Evolutionary conservation across 92 coral and sea anemone species (phyloP), one percentile per base, ranked within the genome.

Genomic region (Virgularia gustaviana): DNA sequence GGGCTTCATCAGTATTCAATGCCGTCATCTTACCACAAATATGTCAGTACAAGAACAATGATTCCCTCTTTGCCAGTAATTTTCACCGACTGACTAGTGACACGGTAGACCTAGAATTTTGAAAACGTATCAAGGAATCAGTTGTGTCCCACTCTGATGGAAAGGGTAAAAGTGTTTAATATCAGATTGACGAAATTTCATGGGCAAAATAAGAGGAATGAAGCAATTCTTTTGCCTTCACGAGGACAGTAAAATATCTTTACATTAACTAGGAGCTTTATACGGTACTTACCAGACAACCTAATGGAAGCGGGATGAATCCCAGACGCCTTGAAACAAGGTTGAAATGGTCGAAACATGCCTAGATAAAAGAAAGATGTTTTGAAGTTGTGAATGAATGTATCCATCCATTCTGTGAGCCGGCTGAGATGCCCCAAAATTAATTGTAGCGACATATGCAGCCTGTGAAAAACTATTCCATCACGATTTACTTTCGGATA

Each of bases 291-390:
- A 92, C 98, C 87, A 92, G 73, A n/a, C 91, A 79, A 9, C 96
- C 98, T 13, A 92, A 70, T 9, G 98, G 96, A 32, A 92, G 90
- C 10, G 98, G 98, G 66, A 92, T 92, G 58, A 92, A 92, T 30
- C 98, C 98, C 88, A 89, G 79, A 25, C 98, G 85, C 38, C 98
- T 85, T 11, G 98, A 92, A 10, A 92, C 91, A 53, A 92, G 65
- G 73, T 92, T 96, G 63, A 89, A 92, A 83, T 92, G 98, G 63
- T 92, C 98, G 35, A 88, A 80, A 74, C 88, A 86, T 9, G 98
- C 96, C 98, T 92, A 63, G 3, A 19, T 27, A 55, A 59, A 29
- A 36, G 57, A 33, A 47, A 25, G 0, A 27, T 9, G 70, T 19
- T 32, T 9, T 19, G 28, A 20, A 49, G 9, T 39, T 2, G 31